Evolutionary conservation across 2,113 vertebrate genomes (phyloP), one percentile per base, ranked within the genome.

Genomic region (Cercocebus atys): DNA sequence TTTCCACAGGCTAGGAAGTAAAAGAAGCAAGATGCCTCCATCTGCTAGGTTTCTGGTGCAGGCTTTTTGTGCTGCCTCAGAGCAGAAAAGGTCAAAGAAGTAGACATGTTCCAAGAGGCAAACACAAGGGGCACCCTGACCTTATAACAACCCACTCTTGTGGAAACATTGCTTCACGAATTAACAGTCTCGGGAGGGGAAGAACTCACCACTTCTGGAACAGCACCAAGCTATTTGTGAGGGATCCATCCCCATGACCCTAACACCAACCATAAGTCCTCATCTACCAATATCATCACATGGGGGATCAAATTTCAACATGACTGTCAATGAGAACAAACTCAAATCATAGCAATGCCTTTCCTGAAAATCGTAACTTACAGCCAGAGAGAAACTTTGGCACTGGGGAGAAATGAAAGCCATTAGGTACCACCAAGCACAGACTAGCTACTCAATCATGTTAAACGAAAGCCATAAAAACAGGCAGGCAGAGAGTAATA

Each of bases 361-460:
- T 81, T 90, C 72, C 22, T 85, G 47, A 66, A 88, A 91, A n/a
- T 64, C 22, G 35, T 85, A 88, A 97, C 73, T 68, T 55, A 50
- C 7, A 91, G n/a, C 40, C 35, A 86, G n/a, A 68, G 8, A 84
- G 18, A 93, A 17, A 68, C 13, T 45, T 47, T 47, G 87, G 45
- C 85, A 86, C 47, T 7, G 0, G 47, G 78, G 68, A 86, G 17
- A 86, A 90, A 88, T 50, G 35, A 95, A 85, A 38, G 66, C 85
- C 72, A 75, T 59, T 55, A 95, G 78, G 22, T 92, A 35, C 18
- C 91, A 32, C 64, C 38, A 2, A 43, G 9, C 59, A 70, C 75
- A 27, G 12, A 72, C 79, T 90, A 95, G 35, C 2, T 76, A 91
- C 72, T 98, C 90, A 43, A 97, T 95, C 94, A 80, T 57, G 59